Conservation (phyloP, 2,888 invertebrate genomes). For the Hirtodrosophila alboralis region DNA sequence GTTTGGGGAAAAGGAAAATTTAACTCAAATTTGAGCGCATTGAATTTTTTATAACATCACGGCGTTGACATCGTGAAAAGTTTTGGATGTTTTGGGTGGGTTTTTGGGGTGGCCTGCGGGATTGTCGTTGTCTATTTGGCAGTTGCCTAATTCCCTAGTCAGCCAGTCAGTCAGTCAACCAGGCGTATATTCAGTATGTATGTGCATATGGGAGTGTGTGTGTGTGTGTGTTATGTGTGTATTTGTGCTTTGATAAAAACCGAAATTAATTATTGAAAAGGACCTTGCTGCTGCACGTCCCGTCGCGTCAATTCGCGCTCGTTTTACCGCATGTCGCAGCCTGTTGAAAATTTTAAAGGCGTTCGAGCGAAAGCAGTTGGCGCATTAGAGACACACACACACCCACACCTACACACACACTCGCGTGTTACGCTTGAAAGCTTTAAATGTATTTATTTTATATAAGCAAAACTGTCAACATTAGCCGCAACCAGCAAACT, state of each 20-base stretch:
- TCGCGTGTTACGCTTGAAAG: slow-evolving; percentile 69
- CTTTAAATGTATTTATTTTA: slow-evolving; percentile 64
- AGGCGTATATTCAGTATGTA: slow-evolving; percentile 1
- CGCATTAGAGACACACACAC: slow-evolving; percentile 60
- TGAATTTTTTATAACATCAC: slow-evolving; percentile 66
- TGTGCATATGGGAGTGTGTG: slow-evolving; percentile 16
- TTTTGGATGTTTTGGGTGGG: neutral
- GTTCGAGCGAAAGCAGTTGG: slow-evolving; percentile 78
- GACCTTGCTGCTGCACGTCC: slow-evolving; percentile 35
- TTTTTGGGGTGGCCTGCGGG: neutral
- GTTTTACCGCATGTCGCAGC: slow-evolving; percentile 49
- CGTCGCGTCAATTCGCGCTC: slow-evolving; percentile 40
- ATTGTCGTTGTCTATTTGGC: slow-evolving; percentile 62
- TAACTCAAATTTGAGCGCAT: slow-evolving; percentile 72
- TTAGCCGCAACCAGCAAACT: slow-evolving; percentile 55
- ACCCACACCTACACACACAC: slow-evolving; percentile 27
- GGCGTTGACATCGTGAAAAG: slow-evolving; percentile 23
- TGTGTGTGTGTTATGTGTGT: slow-evolving; percentile 28
- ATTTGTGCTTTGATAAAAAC: slow-evolving; percentile 74
- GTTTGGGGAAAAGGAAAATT: slow-evolving; percentile 59
- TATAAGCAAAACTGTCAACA: slow-evolving; percentile 65
- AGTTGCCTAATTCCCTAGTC: slow-evolving; percentile 60
- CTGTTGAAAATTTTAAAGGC: slow-evolving; percentile 75
- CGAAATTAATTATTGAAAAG: slow-evolving; percentile 77
- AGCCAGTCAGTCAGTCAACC: neutral